Percentiles rank a stretch among this genome's conserved stretches.
phyloP scores from a whole-genome alignment of 1,140 invertebrate species.

The Drosophila sproati region DNA sequence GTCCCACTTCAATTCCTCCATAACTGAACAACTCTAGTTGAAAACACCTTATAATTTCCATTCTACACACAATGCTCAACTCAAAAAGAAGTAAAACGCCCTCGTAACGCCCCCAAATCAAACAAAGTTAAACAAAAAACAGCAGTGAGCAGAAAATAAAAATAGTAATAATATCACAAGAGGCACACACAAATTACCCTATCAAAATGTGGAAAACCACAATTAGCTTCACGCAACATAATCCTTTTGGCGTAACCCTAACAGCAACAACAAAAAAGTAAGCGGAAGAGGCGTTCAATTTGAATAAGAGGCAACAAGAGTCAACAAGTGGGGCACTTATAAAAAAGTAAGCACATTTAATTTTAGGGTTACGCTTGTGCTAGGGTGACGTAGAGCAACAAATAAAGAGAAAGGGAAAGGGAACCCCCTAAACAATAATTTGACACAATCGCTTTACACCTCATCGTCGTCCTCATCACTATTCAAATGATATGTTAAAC shows the following conservation, averaged over 20 bases:
- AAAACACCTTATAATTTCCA: neutral
- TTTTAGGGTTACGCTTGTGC: neutral
- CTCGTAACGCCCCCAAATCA: slow-evolving; percentile 57
- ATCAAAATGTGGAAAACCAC: slow-evolving; percentile 27
- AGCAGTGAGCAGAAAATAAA: neutral
- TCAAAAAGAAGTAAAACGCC: slow-evolving; percentile 42
- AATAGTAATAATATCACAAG: slow-evolving; percentile 69
- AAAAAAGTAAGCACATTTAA: slow-evolving; percentile 44
- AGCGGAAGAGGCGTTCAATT: slow-evolving; percentile 62
- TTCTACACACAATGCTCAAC: neutral
- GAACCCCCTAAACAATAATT: slow-evolving; percentile 42
- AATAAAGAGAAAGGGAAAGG: slow-evolving; percentile 1
- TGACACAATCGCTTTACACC: slow-evolving; percentile 56
- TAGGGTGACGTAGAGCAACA: neutral
- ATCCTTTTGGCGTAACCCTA: slow-evolving; percentile 49
- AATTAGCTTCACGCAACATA: slow-evolving; percentile 75
- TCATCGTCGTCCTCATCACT: slow-evolving; percentile 72
- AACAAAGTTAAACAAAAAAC: slow-evolving; percentile 11
- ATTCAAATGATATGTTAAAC: slow-evolving; percentile 83
- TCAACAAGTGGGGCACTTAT: slow-evolving; percentile 70
- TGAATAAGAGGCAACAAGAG: slow-evolving; percentile 59
- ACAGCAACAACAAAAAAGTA: neutral
- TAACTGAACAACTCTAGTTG: neutral
- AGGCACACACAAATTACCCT: slow-evolving; percentile 57
- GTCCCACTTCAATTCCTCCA: too few species aligned